Conservation (phyloP, 2,888 invertebrate species). For the Tolmerus cingulatus region DNA sequence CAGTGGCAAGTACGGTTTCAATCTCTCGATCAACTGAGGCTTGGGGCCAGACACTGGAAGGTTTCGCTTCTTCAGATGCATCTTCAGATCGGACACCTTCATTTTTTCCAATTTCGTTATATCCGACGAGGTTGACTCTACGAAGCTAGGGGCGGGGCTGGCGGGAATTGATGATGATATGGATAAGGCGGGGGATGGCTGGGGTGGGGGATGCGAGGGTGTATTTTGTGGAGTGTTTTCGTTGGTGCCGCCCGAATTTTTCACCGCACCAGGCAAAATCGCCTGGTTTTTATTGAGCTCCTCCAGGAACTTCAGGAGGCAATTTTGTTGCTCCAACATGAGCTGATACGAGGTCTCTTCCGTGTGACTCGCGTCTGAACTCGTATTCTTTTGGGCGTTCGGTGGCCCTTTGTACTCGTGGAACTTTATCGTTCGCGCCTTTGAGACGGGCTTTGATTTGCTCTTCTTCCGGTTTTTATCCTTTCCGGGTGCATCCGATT, state of each 20-base stretch:
- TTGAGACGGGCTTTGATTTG: slow-evolving; percentile 81
- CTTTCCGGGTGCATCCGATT: slow-evolving; percentile 72
- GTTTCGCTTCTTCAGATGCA: slow-evolving; percentile 91
- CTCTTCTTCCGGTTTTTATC: slow-evolving; percentile 84
- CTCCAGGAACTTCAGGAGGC: slow-evolving; percentile 88
- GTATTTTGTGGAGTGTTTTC: slow-evolving; percentile 34
- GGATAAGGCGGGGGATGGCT: slow-evolving; percentile 67
- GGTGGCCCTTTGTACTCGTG: slow-evolving; percentile 97
- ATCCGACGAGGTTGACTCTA: slow-evolving; percentile 58
- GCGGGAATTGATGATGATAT: slow-evolving; percentile 63
- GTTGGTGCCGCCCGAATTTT: slow-evolving; percentile 50
- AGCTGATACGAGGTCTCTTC: slow-evolving; percentile 88
- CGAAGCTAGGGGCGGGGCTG: slow-evolving; percentile 60
- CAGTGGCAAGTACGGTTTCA: slow-evolving; percentile 74
- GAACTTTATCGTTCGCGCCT: slow-evolving; percentile 91
- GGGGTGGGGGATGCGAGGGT: slow-evolving; percentile 61
- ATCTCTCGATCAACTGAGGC: slow-evolving; percentile 90
- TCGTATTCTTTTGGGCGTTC: slow-evolving; percentile 76
- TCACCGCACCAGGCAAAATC: slow-evolving; percentile 76
- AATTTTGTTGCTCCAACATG: slow-evolving; percentile 88
- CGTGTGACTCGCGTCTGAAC: slow-evolving; percentile 63
- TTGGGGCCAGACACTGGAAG: slow-evolving; percentile 96
- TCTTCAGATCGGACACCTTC: slow-evolving; percentile 95
- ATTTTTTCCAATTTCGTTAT: slow-evolving; percentile 86
- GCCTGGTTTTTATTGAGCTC: slow-evolving; percentile 81